Conservation (phyloP, 2,113 vertebrate genomes). For the Gadus macrocephalus region DNA sequence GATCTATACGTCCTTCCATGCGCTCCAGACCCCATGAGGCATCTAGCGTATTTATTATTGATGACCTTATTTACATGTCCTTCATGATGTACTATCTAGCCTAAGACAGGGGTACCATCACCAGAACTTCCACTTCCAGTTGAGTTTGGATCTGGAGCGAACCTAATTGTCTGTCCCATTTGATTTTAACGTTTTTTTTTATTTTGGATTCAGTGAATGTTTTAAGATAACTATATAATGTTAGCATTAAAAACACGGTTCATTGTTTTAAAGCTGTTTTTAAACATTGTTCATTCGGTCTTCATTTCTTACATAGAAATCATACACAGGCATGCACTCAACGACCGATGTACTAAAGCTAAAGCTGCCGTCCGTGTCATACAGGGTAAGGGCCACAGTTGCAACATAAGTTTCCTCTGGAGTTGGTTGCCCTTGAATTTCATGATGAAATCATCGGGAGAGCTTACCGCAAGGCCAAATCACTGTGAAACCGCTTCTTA, state of each 20-base stretch:
- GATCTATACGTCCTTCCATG: slow-evolving; percentile 29
- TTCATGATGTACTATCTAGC: slow-evolving; percentile 39
- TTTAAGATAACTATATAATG: neutral
- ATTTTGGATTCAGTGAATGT: slow-evolving; percentile 19
- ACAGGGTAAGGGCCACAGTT: no score
- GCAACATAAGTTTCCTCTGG: no score
- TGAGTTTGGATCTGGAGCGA: slow-evolving; percentile 27
- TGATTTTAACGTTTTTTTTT: slow-evolving; percentile 1
- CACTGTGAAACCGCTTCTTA: neutral
- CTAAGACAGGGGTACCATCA: slow-evolving; percentile 35
- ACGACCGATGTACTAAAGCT: no score
- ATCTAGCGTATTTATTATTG: slow-evolving; percentile 50
- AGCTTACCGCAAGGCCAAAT: no score
- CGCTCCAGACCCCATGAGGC: slow-evolving; percentile 41
- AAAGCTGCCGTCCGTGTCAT: no score
- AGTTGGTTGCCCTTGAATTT: no score
- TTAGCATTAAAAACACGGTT: neutral
- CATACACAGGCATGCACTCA: no score
- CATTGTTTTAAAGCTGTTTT: neutral
- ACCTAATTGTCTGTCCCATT: slow-evolving; percentile 13
- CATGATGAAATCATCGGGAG: no score
- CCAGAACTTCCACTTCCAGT: slow-evolving; percentile 11
- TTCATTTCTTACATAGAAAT: no score
- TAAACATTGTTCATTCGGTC: neutral
- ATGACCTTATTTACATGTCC: slow-evolving; percentile 51